phyloP scores from a whole-genome alignment of 2,888 invertebrate genomes.

The Agrotis puta region DNA sequence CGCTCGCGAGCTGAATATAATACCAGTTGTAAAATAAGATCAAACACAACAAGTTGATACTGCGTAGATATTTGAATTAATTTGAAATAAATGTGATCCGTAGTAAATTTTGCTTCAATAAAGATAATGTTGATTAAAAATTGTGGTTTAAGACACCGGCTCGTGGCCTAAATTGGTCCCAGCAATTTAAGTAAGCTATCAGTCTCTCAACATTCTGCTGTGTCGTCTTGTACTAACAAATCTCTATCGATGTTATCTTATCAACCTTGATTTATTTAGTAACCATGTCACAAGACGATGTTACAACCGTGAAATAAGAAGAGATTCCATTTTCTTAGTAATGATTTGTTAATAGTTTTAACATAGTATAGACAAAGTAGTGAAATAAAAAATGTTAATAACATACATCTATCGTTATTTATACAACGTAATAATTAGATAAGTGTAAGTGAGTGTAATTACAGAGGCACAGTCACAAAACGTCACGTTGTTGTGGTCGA shows the following conservation, averaged over 20 bases:
- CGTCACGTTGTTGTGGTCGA: constrained; percentile 34
- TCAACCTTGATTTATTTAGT: constrained; percentile 82
- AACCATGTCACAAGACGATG: constrained; percentile 74
- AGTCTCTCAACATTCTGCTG: constrained; percentile 60
- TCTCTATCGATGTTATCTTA: constrained; percentile 78
- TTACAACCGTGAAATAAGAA: constrained; percentile 49
- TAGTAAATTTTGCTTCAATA: not conserved
- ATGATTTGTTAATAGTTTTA: constrained; percentile 3
- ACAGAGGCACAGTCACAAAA: constrained; percentile 9
- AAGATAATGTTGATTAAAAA: constrained; percentile 17
- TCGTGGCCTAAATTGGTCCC: constrained; percentile 48
- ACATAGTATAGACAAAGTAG: not conserved
- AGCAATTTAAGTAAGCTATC: constrained; percentile 58
- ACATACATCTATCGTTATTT: constrained; percentile 8
- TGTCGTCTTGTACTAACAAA: constrained; percentile 70
- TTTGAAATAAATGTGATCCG: constrained; percentile 11
- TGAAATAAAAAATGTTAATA: not conserved
- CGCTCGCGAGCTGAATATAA: constrained; percentile 45
- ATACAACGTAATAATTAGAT: not conserved
- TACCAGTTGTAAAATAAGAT: constrained; percentile 51
- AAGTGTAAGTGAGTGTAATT: not conserved
- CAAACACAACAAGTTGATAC: constrained; percentile 49
- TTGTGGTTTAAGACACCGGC: constrained; percentile 30
- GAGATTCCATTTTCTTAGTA: constrained; percentile 6
- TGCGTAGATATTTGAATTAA: constrained; percentile 28